phyloP scores from a whole-genome alignment of 37 sponge, comb jelly and placozoan species.

The Ianthella basta region DNA sequence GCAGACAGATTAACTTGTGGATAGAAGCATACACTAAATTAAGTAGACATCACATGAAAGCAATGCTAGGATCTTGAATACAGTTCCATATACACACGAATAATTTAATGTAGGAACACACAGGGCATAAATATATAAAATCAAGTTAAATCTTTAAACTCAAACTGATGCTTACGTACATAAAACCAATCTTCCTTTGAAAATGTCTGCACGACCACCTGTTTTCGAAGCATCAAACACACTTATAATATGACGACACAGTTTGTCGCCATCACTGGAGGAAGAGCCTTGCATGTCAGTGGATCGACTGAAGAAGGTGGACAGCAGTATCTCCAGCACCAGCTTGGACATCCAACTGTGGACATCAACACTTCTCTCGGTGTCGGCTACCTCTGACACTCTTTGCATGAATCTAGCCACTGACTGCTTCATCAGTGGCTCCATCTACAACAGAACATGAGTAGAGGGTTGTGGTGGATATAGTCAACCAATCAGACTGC shows the following conservation, averaged over 20 bases:
- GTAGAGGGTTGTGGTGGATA: too few relatives aligned
- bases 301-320: not conserved
- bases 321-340: not conserved
- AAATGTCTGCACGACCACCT: constrained; percentile 20
- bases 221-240: constrained; percentile 21
- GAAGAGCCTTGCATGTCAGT: not conserved
- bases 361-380: not conserved
- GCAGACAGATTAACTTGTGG: too few relatives aligned
- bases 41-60: too few relatives aligned
- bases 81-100: too few relatives aligned
- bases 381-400: not conserved
- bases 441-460: not conserved
- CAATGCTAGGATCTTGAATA: too few relatives aligned
- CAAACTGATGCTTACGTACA: constrained; percentile 15
- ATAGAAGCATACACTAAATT: too few relatives aligned
- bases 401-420: not conserved
- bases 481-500: too few relatives aligned
- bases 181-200: not conserved
- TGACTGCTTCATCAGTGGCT: not conserved
- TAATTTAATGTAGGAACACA: too few relatives aligned
- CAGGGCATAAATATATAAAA: too few relatives aligned
- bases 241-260: not conserved
- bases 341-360: not conserved
- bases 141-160: too few relatives aligned
- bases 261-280: too few relatives aligned